A percentile compares a stretch with the other conserved stretches of the same genome.
These are phyloP conservation scores for Cepphus grylle DNA, from an alignment of 2,113 vertebrate species.

Conservation along the genomic window DNA sequence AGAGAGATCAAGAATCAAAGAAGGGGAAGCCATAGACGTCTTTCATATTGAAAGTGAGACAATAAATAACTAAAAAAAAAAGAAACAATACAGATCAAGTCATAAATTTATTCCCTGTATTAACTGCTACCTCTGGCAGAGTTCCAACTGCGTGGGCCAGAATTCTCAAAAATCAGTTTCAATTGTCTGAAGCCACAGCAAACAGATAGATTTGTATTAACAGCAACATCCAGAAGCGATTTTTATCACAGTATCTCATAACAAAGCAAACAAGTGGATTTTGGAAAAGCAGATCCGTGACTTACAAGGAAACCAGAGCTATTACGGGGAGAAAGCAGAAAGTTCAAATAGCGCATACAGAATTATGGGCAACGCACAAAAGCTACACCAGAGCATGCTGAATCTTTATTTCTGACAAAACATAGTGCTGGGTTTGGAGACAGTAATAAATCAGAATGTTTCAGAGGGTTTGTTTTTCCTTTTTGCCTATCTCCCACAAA, in stretches of 20 bases:
- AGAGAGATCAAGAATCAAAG: neutral
- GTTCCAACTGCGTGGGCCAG: neutral
- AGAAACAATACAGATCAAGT: neutral
- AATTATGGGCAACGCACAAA: neutral
- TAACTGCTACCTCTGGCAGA: neutral
- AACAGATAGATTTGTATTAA: neutral
- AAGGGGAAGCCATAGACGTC: neutral
- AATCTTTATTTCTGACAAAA: conserved; percentile 25
- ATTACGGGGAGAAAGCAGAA: neutral
- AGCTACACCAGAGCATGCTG: neutral
- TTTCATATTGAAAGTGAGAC: neutral
- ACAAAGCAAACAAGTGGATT: neutral
- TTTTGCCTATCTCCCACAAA: conserved; percentile 45
- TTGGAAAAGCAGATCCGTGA: neutral
- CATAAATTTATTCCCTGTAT: neutral
- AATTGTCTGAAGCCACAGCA: neutral
- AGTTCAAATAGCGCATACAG: neutral
- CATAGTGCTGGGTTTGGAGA: neutral
- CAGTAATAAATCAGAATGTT: conserved; percentile 38
- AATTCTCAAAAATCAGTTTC: neutral
- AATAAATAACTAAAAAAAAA: neutral
- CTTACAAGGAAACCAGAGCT: neutral
- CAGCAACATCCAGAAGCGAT: neutral
- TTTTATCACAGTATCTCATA: neutral
- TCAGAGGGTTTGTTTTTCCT: conserved; percentile 46